phyloP scores from a whole-genome alignment of 2,797 vertebrate genomes.

The Gadopsis bispinosus region DNA sequence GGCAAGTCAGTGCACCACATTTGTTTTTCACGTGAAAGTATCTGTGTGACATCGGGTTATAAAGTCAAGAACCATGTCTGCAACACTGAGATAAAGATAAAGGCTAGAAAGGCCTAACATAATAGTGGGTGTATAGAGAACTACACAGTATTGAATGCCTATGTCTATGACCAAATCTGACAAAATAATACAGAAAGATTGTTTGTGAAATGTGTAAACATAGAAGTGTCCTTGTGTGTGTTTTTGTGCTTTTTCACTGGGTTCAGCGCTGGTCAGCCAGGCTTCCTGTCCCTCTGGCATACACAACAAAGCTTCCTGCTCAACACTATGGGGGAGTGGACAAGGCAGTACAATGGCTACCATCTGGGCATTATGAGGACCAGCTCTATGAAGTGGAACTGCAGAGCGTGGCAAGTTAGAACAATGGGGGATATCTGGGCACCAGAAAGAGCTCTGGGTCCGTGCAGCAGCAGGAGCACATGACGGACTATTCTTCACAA shows the following conservation, averaged over 20 bases:
- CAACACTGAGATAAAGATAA: constrained; percentile 19
- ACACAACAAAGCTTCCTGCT: constrained; percentile 86
- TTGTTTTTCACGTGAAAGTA: constrained; percentile 11
- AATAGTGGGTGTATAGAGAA: neutral
- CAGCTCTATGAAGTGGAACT: constrained; percentile 72
- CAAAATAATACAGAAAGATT: constrained; percentile 17
- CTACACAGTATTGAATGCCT: neutral
- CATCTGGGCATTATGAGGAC: constrained; percentile 85
- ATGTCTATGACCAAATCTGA: neutral
- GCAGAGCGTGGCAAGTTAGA: constrained; percentile 74
- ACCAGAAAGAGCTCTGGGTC: constrained; percentile 63
- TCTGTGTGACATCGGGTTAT: constrained; percentile 10
- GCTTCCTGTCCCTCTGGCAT: constrained; percentile 83
- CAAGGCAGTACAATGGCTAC: constrained; percentile 84
- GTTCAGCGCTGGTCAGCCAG: constrained; percentile 71
- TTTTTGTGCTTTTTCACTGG: constrained; percentile 65
- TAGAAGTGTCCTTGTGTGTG: constrained; percentile 54
- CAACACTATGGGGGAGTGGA: constrained; percentile 72
- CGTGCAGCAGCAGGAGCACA: constrained; percentile 70
- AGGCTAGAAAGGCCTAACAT: neutral
- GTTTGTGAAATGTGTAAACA: constrained; percentile 52
- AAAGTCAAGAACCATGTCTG: constrained; percentile 22
- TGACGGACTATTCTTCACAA: constrained; percentile 66
- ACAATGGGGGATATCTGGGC: constrained; percentile 77
- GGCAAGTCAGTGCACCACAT: constrained; percentile 16